A percentile compares a stretch with the other conserved stretches of the same genome.
Evolutionary conservation across 1,140 invertebrate species (phyloP).

Genomic region (Drosophila kurseongensis): DNA sequence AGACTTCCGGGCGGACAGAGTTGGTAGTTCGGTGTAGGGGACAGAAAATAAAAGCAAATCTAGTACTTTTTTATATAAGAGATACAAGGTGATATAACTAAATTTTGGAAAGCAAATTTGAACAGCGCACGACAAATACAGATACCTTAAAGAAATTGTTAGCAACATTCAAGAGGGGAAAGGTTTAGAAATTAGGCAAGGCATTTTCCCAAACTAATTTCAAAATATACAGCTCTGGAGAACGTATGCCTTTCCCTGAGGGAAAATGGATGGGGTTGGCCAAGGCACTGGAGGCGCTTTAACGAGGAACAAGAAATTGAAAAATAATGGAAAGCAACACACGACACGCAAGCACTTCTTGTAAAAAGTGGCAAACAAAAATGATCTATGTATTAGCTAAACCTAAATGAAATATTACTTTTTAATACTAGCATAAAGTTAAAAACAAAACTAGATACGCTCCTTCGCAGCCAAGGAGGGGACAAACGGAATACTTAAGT

Average conservation of each 20-base stretch:
- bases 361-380: slow-evolving; percentile 69
- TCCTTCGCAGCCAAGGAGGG: slow-evolving; percentile 27
- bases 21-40: slow-evolving; percentile 15
- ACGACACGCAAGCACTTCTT: slow-evolving; percentile 64
- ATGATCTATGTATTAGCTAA: slow-evolving; percentile 77
- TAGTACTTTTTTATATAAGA: slow-evolving; percentile 55
- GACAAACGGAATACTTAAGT: slow-evolving; percentile 40
- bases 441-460: slow-evolving; percentile 53
- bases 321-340: slow-evolving; percentile 42
- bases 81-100: slow-evolving; percentile 53
- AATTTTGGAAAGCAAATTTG: slow-evolving; percentile 47
- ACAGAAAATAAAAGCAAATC: slow-evolving; percentile 29
- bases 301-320: slow-evolving; percentile 34
- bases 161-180: slow-evolving; percentile 8
- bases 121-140: slow-evolving; percentile 36
- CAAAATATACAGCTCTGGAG: slow-evolving; percentile 5
- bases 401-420: slow-evolving; percentile 74
- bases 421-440: slow-evolving; percentile 74
- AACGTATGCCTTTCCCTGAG: background rate
- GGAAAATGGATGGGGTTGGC: slow-evolving; percentile 25
- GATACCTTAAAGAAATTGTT: slow-evolving; percentile 54
- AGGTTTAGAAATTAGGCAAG: background rate
- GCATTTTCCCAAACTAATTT: slow-evolving; percentile 14
- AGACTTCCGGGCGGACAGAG: slow-evolving; percentile 5
- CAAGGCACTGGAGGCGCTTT: slow-evolving; percentile 37